Percentiles rank a stretch among this genome's conserved stretches.
Evolutionary conservation across 2,797 vertebrate species (phyloP).

Genomic region (Myripristis jacobus): DNA sequence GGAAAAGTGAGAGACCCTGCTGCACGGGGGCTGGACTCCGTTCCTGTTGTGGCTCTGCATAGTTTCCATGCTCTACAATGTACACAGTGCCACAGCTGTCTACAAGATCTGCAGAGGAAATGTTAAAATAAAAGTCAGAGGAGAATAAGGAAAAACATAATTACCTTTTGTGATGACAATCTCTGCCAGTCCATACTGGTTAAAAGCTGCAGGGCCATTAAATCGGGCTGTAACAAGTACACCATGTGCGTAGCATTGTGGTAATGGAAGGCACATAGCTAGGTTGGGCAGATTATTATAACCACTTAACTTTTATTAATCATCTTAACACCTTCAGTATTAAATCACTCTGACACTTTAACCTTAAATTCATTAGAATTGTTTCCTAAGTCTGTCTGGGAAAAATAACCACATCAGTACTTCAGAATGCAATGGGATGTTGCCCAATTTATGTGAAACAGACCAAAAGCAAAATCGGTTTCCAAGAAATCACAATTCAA

Average conservation of each 20-base stretch:
- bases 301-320: too few relatives aligned
- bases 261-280: neutral
- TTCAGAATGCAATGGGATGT: too few relatives aligned
- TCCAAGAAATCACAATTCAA: constrained; percentile 17
- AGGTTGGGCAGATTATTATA: too few relatives aligned
- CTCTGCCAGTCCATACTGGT: constrained; percentile 14
- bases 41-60: constrained; percentile 18
- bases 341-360: neutral
- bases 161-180: neutral
- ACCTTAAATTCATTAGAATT: neutral
- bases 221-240: constrained; percentile 1
- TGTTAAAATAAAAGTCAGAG: neutral
- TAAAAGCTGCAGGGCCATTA: neutral
- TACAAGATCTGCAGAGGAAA: constrained; percentile 47
- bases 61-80: constrained; percentile 48
- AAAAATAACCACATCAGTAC: neutral
- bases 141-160: neutral
- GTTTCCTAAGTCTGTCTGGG: neutral
- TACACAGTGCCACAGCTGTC: constrained; percentile 49
- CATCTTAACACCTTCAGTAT: neutral
- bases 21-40: constrained; percentile 31
- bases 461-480: constrained; percentile 25
- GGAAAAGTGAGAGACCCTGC: constrained; percentile 73
- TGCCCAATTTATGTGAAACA: neutral
- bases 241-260: neutral